These are phyloP conservation scores for Catostomus latipinnis DNA, from an alignment of 2,797 vertebrate species.

Conservation along the genomic window DNA sequence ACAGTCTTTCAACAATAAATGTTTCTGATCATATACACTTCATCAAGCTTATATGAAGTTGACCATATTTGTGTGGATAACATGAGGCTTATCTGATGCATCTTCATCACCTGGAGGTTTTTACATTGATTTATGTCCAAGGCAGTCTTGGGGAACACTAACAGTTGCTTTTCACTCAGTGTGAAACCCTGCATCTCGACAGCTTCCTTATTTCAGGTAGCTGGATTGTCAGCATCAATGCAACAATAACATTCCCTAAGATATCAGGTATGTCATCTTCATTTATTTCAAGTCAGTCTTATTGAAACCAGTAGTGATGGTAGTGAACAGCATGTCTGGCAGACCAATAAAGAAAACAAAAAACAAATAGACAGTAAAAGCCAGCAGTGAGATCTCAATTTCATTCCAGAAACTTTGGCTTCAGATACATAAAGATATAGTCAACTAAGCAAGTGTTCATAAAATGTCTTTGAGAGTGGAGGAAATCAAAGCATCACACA, in stretches of 20 bases:
- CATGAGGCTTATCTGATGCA: not conserved
- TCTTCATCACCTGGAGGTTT: not conserved
- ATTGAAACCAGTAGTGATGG: not conserved
- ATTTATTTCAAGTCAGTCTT: not conserved
- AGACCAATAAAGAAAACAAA: not conserved
- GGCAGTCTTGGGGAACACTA: not conserved
- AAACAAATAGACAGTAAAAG: not conserved
- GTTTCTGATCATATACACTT: not conserved
- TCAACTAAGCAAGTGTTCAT: not conserved
- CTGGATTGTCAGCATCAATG: not conserved
- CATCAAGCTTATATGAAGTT: not conserved
- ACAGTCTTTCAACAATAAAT: slow-evolving; percentile 6
- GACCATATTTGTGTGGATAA: not conserved
- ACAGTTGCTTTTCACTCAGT: not conserved
- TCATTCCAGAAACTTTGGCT: not conserved
- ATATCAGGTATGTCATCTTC: slow-evolving; percentile 7
- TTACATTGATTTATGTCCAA: not conserved
- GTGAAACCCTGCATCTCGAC: not conserved
- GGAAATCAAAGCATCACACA: slow-evolving; percentile 14
- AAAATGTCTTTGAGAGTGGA: slow-evolving; percentile 1
- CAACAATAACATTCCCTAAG: not conserved
- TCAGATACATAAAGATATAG: not conserved
- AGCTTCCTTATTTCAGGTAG: not conserved
- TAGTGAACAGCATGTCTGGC: not conserved
- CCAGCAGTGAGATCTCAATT: slow-evolving; percentile 6